Evolutionary conservation across 2,888 invertebrate species (phyloP).

Genomic region (Papilio protenor): DNA sequence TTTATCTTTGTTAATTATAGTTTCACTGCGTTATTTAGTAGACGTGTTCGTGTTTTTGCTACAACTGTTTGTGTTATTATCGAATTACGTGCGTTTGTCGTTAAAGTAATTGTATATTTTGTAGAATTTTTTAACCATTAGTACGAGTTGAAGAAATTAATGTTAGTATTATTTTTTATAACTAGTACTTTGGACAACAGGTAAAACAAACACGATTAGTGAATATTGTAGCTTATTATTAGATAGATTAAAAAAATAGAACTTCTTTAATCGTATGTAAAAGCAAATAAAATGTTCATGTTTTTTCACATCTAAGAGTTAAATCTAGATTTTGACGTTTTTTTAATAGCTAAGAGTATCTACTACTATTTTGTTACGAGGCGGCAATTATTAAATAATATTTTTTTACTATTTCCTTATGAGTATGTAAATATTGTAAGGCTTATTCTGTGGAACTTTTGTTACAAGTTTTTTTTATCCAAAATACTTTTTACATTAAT

Average conservation of each 20-base stretch:
- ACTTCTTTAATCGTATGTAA: neutral
- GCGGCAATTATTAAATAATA: neutral
- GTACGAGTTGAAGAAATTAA: neutral
- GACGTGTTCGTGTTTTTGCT: constrained; percentile 78
- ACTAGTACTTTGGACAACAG: neutral
- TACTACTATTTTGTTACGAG: neutral
- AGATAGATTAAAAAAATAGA: no score
- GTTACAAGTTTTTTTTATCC: constrained; percentile 12
- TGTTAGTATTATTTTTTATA: constrained; percentile 3
- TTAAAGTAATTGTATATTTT: constrained; percentile 52
- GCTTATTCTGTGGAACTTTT: neutral
- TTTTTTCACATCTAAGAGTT: neutral
- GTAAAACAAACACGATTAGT: neutral
- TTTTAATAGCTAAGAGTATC: neutral
- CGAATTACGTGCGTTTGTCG: constrained; percentile 79
- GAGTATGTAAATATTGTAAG: neutral
- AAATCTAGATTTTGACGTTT: neutral
- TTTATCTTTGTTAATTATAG: constrained; percentile 85
- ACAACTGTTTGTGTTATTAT: constrained; percentile 78
- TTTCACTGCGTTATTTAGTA: constrained; percentile 78
- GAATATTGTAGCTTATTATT: neutral
- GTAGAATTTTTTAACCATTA: constrained; percentile 6
- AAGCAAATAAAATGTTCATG: neutral
- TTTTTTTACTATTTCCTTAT: neutral
- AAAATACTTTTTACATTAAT: constrained; percentile 33